Percentiles rank a stretch among this genome's conserved stretches.
These are phyloP conservation scores for Clarias pachynema DNA, from an alignment of 2,797 vertebrate genomes.

Conservation along the genomic window DNA sequence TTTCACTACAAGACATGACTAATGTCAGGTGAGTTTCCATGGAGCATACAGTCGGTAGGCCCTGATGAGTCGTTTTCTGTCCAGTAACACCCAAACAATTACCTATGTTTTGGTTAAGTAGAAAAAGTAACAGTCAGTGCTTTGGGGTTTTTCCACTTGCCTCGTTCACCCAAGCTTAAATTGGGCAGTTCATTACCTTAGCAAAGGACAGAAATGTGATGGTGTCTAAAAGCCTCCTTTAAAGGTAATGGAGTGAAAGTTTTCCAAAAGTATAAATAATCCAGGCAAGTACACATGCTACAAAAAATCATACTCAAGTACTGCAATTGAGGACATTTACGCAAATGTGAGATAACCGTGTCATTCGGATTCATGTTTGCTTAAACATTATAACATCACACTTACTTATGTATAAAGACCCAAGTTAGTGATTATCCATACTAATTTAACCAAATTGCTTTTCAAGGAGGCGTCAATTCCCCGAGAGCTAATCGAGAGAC, in stretches of 20 bases:
- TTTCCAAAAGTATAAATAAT: constrained; percentile 14
- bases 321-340: not conserved
- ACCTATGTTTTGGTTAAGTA: constrained; percentile 25
- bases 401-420: not conserved
- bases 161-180: not conserved
- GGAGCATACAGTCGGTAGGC: not conserved
- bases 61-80: constrained; percentile 14
- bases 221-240: constrained; percentile 15
- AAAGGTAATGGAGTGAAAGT: not conserved
- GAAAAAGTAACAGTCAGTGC: constrained; percentile 4
- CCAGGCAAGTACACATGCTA: not conserved
- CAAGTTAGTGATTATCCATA: not conserved
- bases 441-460: constrained; percentile 30
- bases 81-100: constrained; percentile 28
- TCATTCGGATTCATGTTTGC: not conserved
- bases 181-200: constrained; percentile 6
- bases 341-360: not conserved
- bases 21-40: constrained; percentile 28
- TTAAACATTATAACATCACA: not conserved
- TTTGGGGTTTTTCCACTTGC: constrained; percentile 27
- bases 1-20: constrained; percentile 7
- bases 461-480: constrained; percentile 89
- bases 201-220: not conserved
- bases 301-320: not conserved
- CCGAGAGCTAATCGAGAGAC: constrained; percentile 88